phyloP scores from a whole-genome alignment of 2,797 vertebrate species.

The Eutrigla gurnardus region DNA sequence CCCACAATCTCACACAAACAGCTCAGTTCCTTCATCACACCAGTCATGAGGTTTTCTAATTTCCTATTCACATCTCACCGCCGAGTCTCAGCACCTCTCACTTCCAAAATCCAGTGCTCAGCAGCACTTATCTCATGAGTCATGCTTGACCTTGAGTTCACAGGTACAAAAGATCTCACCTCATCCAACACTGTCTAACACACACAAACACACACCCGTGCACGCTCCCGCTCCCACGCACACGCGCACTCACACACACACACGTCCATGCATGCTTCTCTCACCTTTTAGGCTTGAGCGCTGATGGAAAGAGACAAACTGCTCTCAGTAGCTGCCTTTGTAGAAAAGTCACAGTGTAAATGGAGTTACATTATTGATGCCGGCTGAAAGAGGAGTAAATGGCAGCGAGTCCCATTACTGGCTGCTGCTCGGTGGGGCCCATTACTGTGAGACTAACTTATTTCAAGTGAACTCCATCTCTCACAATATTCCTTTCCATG shows the following conservation, averaged over 20 bases:
- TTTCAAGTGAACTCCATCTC: slow-evolving; percentile 38
- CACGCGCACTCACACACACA: slow-evolving; percentile 14
- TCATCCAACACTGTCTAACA: slow-evolving; percentile 25
- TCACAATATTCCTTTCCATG: not conserved
- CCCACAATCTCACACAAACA: not conserved
- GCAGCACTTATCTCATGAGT: slow-evolving; percentile 66
- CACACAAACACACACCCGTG: slow-evolving; percentile 9
- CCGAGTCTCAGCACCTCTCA: slow-evolving; percentile 49
- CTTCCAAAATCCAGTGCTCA: slow-evolving; percentile 54
- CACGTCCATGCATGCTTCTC: slow-evolving; percentile 15
- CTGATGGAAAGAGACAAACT: slow-evolving; percentile 59
- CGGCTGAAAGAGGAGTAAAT: slow-evolving; percentile 63
- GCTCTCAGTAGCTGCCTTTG: slow-evolving; percentile 47
- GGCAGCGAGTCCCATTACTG: slow-evolving; percentile 52
- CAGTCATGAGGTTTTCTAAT: slow-evolving; percentile 47
- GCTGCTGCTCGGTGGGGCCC: slow-evolving; percentile 33
- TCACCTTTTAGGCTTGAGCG: slow-evolving; percentile 46
- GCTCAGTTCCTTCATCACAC: slow-evolving; percentile 15
- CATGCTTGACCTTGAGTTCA: slow-evolving; percentile 67
- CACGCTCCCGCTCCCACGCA: not conserved
- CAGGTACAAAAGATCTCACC: slow-evolving; percentile 59
- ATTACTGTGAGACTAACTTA: slow-evolving; percentile 43
- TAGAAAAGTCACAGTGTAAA: slow-evolving; percentile 62
- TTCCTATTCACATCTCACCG: slow-evolving; percentile 58
- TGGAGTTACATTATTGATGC: slow-evolving; percentile 76